Evolutionary conservation across 2,113 vertebrate species (phyloP), one percentile per base, ranked within the genome.

Genomic region (Elephas maximus): DNA sequence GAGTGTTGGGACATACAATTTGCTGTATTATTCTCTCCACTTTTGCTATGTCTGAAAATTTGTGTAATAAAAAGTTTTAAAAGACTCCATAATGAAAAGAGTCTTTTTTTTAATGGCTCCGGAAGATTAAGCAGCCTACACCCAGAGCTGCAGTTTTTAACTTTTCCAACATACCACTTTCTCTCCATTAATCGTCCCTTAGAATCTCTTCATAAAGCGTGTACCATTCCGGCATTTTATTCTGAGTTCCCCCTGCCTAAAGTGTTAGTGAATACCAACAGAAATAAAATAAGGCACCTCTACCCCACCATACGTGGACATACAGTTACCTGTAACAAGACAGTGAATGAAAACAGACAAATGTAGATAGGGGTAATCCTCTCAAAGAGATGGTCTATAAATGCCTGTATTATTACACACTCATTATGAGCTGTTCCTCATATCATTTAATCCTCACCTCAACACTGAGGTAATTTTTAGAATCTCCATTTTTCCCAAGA

Each of bases 161-260:
- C 81, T 9, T 79, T 63, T 53, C 51, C 37, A 91, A 51, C 23
- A 1, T 28, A 67, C 21, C 21, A 82, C 17, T 9, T 5, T 53
- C 44, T 90, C 78, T 69, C 63, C n/a, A 78, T 33, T 84, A 90
- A 73, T 51, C 24, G 62, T 77, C 71, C 48, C 53, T n/a, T 37
- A 37, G 74, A 91, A 74, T 20, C 30, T 94, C 88, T 79, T 90
- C 21, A 90, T 90, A 86, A 65, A 93, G 37, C n/a, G 57, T 45
- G 33, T 78, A 53, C 33, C 26, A 48, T 83, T 88, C 44, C 80
- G 7, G 11, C 21, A 81, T 67, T 53, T 80, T 90, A 76, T 41
- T 62, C 83, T 78, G 53, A 57, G 65, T 57, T 84, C 51, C 79
- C 7, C 44, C 41, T 41, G 8, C 28, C 51, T 89, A 18, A 77